Conservation (phyloP, 2,888 invertebrate species). For the Tipula helvola region DNA sequence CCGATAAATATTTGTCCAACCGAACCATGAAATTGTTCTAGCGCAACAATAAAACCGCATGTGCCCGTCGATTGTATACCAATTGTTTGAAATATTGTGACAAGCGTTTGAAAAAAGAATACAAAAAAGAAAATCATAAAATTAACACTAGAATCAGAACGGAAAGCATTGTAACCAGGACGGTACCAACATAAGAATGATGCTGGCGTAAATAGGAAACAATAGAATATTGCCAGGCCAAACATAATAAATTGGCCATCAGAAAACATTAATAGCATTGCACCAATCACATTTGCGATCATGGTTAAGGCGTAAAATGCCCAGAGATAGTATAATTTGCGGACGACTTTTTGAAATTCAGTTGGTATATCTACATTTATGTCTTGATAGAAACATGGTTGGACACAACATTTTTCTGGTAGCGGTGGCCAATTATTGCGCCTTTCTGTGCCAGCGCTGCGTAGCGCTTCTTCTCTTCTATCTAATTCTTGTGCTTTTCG, state of each 20-base stretch:
- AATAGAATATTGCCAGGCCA: conserved; percentile 79
- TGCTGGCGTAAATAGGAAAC: conserved; percentile 85
- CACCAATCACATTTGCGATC: conserved; percentile 75
- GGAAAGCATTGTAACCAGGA: conserved; percentile 97
- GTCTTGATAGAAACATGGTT: conserved; percentile 99
- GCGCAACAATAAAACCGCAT: conserved; percentile 71
- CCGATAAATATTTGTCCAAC: conserved; percentile 57
- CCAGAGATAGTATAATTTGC: conserved; percentile 92
- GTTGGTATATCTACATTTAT: conserved; percentile 96
- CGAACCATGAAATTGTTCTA: conserved; percentile 44
- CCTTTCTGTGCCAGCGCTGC: conserved; percentile 42
- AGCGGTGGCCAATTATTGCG: conserved; percentile 98
- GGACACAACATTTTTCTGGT: conserved; percentile 82
- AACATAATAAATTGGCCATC: conserved; percentile 54
- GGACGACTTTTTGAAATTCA: conserved; percentile 93
- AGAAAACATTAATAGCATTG: conserved; percentile 60
- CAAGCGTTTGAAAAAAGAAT: conserved; percentile 89
- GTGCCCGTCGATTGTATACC: conserved; percentile 77
- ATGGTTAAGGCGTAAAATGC: conserved; percentile 85
- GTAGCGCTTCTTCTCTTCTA: conserved; percentile 75
- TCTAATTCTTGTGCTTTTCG: conserved; percentile 82
- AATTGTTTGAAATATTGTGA: conserved; percentile 76
- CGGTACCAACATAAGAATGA: conserved; percentile 97
- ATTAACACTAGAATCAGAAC: conserved; percentile 97
- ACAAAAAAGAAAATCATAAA: conserved; percentile 99